phyloP scores from a whole-genome alignment of 64 coral and sea anemone genomes.

The Exaiptasia diaphana region DNA sequence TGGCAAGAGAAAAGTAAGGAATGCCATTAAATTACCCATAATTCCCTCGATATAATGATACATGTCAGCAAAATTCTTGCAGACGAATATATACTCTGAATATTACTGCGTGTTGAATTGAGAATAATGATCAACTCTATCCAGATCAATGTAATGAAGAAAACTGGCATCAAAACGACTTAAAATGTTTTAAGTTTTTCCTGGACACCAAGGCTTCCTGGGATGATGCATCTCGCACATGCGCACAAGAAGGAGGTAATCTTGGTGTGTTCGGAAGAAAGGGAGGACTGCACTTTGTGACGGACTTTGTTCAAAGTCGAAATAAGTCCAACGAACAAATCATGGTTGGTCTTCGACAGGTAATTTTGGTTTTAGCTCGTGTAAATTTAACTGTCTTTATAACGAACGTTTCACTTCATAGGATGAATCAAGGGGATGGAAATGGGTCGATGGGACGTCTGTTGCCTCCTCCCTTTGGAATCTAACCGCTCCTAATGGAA shows the following conservation, averaged over 20 bases:
- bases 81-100: too few relatives aligned
- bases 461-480: neutral
- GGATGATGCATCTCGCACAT: neutral
- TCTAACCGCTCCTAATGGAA: neutral
- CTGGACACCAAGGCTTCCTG: neutral
- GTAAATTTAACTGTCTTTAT: neutral
- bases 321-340: neutral
- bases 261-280: neutral
- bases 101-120: too few relatives aligned
- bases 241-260: neutral
- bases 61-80: too few relatives aligned
- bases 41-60: too few relatives aligned
- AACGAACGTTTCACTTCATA: neutral
- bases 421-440: neutral
- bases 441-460: neutral
- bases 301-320: neutral
- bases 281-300: neutral
- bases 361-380: neutral
- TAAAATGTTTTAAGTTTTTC: neutral
- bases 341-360: neutral
- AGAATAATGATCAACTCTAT: neutral
- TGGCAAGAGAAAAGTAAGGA: too few relatives aligned
- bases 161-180: neutral
- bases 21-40: too few relatives aligned
- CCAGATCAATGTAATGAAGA: neutral